A percentile compares a stretch with the other conserved stretches of the same genome.
Evolutionary conservation across 2,797 vertebrate genomes (phyloP).

Genomic region (Characodon lateralis): DNA sequence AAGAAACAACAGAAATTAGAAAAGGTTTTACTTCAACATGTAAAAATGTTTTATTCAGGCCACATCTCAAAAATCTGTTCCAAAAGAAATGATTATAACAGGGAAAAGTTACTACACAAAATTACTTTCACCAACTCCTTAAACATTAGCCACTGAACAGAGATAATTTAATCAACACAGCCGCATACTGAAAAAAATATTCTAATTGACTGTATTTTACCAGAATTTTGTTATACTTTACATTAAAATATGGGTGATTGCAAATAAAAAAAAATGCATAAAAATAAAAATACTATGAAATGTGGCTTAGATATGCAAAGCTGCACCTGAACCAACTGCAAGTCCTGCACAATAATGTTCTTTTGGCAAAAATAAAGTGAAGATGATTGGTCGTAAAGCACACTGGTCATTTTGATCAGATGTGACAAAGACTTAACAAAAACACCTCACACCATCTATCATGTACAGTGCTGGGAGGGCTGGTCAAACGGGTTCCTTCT

Average conservation of each 20-base stretch:
- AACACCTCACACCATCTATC: background rate
- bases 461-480: background rate
- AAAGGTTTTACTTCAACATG: slow-evolving; percentile 1
- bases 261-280: background rate
- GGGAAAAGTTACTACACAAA: background rate
- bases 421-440: background rate
- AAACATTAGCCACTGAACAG: background rate
- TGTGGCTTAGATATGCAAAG: background rate
- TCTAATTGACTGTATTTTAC: background rate
- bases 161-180: background rate
- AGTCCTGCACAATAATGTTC: background rate
- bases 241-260: background rate
- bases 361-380: background rate
- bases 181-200: background rate
- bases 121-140: background rate
- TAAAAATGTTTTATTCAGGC: background rate
- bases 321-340: background rate
- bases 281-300: background rate
- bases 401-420: background rate
- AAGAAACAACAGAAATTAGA: slow-evolving; percentile 39
- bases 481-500: background rate
- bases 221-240: background rate
- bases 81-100: background rate
- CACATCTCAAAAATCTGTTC: background rate
- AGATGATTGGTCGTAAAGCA: background rate